Conservation (phyloP, 2,113 vertebrate genomes). For the Machaerirhynchus nigripectus region DNA sequence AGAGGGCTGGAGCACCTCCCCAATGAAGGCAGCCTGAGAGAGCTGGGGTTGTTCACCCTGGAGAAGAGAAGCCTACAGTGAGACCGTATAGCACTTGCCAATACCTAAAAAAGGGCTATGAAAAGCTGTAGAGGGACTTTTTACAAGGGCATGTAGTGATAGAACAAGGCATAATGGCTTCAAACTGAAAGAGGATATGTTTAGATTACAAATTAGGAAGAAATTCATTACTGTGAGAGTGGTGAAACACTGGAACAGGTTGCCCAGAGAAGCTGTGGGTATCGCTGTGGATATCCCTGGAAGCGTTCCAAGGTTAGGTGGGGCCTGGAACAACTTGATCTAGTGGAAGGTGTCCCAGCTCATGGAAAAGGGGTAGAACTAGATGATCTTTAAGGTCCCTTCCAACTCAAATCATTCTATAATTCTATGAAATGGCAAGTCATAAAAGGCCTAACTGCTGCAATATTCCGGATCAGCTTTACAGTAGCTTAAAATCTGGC, state of each 20-base stretch:
- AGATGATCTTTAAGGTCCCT: background rate
- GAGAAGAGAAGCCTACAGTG: background rate
- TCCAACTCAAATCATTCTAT: background rate
- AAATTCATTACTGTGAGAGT: background rate
- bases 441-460: background rate
- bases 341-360: background rate
- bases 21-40: background rate
- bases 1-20: background rate
- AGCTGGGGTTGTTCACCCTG: background rate
- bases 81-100: background rate
- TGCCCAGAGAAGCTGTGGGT: background rate
- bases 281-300: background rate
- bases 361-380: background rate
- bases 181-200: background rate
- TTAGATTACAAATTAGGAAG: background rate
- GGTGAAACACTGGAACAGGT: background rate
- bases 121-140: background rate
- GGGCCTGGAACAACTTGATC: background rate
- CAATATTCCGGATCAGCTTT: background rate
- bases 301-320: background rate
- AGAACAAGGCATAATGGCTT: background rate
- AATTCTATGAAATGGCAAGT: background rate
- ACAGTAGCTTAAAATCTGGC: background rate
- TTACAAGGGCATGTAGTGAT: background rate
- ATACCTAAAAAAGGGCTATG: background rate